Conservation (phyloP, 2,797 vertebrate genomes). For the Miichthys miiuy region DNA sequence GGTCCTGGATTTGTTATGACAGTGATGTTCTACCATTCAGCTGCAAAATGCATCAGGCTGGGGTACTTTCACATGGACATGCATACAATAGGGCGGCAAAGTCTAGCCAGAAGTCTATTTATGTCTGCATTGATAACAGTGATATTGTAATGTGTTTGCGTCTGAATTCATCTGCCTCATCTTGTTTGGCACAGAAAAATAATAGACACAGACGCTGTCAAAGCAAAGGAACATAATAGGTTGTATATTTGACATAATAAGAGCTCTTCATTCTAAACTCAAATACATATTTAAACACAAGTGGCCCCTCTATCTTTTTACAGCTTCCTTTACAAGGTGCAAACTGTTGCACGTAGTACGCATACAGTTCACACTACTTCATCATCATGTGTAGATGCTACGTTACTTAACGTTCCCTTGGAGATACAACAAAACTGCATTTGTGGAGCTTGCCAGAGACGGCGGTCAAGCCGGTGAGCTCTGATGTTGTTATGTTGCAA, state of each 20-base stretch:
- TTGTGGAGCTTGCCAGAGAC: no score
- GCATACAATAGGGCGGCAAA: not conserved
- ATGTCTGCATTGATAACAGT: not conserved
- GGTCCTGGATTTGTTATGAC: constrained; percentile 11
- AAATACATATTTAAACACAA: not conserved
- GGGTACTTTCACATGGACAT: not conserved
- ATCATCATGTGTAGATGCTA: no score
- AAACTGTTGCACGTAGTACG: no score
- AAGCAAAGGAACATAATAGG: not conserved
- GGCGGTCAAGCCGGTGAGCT: no score
- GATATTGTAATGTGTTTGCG: not conserved
- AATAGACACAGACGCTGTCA: not conserved
- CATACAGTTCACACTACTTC: no score
- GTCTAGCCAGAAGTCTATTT: not conserved
- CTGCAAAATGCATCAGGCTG: not conserved
- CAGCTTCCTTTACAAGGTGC: no score
- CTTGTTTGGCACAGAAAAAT: not conserved
- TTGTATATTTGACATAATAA: not conserved
- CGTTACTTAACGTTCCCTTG: no score
- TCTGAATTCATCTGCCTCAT: constrained; percentile 12
- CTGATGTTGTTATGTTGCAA: no score
- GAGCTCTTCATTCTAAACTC: not conserved
- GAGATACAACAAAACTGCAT: no score
- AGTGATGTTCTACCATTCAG: constrained; percentile 16
- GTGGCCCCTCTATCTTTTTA: no score